Evolutionary conservation across 1,140 invertebrate genomes (phyloP), one percentile per base, ranked within the genome.

Genomic region (Oscheius sp.): DNA sequence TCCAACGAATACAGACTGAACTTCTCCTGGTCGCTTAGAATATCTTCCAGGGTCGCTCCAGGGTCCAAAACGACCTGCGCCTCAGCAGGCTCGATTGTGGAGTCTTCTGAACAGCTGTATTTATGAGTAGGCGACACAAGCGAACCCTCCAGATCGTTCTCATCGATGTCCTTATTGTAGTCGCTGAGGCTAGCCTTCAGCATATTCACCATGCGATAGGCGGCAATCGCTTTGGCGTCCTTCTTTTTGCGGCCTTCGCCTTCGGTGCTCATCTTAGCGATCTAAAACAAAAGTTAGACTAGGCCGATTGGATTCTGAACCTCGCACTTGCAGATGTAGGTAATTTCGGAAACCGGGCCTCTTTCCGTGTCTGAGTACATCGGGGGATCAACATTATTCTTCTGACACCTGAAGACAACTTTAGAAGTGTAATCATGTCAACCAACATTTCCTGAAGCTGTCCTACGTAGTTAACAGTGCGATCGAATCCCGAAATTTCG

Each of bases 291-390:
- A 35, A 67, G n/a, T n/a, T n/a, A 32, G 58, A 13, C 7, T 10
- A 46, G 4, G 2, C 1, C 1, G 7, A 20, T 36, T 35, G n/a
- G 7, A 67, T 23, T 13, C 7, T 7, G 23, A 10, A 62, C 34
- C 59, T 36, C 23, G 35, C 59, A 62, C n/a, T n/a, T 63, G 26
- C 49, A 58, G 15, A 64, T 49, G 31, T 49, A 71, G 10, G 29
- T 63, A 10, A 4, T 10, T 15, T 59, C 18, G 7, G 10, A 15
- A 4, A 18, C 15, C 3, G 20, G 15, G 46, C 58, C 68, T 2
- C 23, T 29, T 32, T 64, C 58, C 15, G 2, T 7, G 32, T 63
- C 58, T 36, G 45, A 36, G 34, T 71, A 71, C 4, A 1, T n/a
- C 7, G 68, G 52, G 31, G 38, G 35, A 15, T 34, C 38, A 1